Evolutionary conservation across 2,888 invertebrate species (phyloP).

Genomic region (Euphydryas editha): DNA sequence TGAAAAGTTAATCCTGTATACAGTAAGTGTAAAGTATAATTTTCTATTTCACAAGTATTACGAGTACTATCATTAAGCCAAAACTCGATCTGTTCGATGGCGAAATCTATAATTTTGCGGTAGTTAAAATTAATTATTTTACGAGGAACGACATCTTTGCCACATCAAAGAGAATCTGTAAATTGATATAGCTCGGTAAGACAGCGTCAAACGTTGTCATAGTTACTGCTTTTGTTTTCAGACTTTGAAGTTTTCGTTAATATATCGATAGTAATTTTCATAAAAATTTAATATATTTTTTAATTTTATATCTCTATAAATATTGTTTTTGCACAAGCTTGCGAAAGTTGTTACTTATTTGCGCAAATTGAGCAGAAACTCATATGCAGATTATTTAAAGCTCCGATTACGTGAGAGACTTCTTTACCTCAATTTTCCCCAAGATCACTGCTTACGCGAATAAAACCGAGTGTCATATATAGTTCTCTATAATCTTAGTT

Average conservation of each 20-base stretch:
- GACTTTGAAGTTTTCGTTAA: conserved; percentile 12
- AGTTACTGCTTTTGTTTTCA: conserved; percentile 18
- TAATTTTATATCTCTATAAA: too few relatives aligned
- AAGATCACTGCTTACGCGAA: neutral
- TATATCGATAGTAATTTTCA: neutral
- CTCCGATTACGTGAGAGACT: too few relatives aligned
- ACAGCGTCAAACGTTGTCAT: conserved; percentile 39
- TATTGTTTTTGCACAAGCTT: too few relatives aligned
- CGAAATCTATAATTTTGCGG: conserved; percentile 37
- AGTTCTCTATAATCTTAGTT: too few relatives aligned
- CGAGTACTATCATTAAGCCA: conserved; percentile 32
- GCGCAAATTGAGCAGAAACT: too few relatives aligned
- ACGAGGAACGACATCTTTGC: conserved; percentile 38
- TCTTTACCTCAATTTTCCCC: neutral
- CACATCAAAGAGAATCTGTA: conserved; percentile 45
- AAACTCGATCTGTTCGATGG: conserved; percentile 31
- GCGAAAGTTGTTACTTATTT: too few relatives aligned
- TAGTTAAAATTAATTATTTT: conserved; percentile 48
- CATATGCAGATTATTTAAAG: too few relatives aligned
- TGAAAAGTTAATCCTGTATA: too few relatives aligned
- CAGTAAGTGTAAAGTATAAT: too few relatives aligned
- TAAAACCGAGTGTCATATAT: too few relatives aligned
- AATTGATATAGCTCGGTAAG: conserved; percentile 43
- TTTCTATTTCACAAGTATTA: too few relatives aligned
- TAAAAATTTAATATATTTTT: too few relatives aligned